Percentiles rank a stretch among this genome's conserved stretches.
Conservation (phyloP, 2,797 vertebrate species). For the Neoniphon sammara region DNA sequence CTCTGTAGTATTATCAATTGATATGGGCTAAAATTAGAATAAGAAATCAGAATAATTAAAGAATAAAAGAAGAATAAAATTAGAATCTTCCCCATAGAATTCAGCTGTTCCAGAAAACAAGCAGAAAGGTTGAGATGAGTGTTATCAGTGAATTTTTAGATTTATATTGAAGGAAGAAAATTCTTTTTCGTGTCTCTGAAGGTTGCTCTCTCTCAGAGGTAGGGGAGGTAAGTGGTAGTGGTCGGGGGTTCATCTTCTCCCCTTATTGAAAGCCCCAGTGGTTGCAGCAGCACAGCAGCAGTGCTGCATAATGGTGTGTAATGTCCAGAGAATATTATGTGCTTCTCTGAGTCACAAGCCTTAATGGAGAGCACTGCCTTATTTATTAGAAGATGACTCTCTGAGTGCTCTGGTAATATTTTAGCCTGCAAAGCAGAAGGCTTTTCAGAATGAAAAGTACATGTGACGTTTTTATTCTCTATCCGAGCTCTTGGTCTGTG, state of each 20-base stretch:
- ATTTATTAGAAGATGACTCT: constrained; percentile 68
- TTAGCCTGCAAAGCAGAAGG: constrained; percentile 41
- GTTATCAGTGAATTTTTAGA: background rate
- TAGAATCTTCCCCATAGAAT: background rate
- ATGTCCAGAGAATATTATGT: constrained; percentile 68
- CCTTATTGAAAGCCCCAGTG: constrained; percentile 39
- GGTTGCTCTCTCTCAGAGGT: background rate
- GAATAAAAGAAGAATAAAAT: constrained; percentile 26
- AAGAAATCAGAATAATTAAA: constrained; percentile 28
- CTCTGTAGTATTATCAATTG: constrained; percentile 44
- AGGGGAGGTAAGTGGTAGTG: background rate
- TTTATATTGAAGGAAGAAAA: background rate
- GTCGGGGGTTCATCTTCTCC: constrained; percentile 12
- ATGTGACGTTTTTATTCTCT: constrained; percentile 57
- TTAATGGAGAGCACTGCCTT: constrained; percentile 72
- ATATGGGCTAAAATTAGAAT: constrained; percentile 4
- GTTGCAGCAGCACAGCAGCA: constrained; percentile 36
- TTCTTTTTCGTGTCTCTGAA: background rate
- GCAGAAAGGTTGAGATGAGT: background rate
- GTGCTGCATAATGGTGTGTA: constrained; percentile 62
- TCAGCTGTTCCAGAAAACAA: background rate
- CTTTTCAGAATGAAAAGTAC: constrained; percentile 48
- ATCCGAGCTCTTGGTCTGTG: constrained; percentile 23
- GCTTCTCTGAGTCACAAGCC: constrained; percentile 58
- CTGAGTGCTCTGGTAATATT: constrained; percentile 66